Evolutionary conservation across 2,797 vertebrate genomes (phyloP), one percentile per base, ranked within the genome.

Genomic region (Chlorospingus semifuscus): DNA sequence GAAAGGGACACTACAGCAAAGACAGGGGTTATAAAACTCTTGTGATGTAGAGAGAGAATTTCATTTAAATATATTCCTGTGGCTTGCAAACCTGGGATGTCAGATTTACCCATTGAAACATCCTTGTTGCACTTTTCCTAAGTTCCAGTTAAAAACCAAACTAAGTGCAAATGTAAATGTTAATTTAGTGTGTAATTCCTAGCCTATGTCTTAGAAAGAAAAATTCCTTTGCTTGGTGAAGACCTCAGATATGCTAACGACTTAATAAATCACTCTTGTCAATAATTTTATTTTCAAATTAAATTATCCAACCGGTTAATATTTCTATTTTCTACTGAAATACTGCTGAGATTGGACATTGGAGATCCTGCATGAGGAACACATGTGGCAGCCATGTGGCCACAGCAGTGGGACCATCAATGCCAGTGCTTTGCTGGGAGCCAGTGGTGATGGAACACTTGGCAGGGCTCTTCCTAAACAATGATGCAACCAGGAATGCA

Each of bases 401-500:
- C 39, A 4, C n/a, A 80, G 86, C 83, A 93, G 46, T 63, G 92
- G 93, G 90, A 87, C 85, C 64, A 42, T 66, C 66, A 92, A 94
- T 86, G 78, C 68, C 21, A 19, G 20, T 64, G 70, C 10, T 90
- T 87, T 93, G 90, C 83, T 81, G 39, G 89, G 69, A 83, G n/a
- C 59, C 79, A 64, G 69, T 72, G 69, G 56, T 74, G 96, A 95
- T 49, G 68, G 87, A 94, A 47, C 83, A 85, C 79, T 93, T 91
- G 94, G 36, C 90, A 78, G 53, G 52, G 84, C 74, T 95, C 71
- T 55, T 95, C 90, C 96, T 97, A 94, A 97, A 97, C 92, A 96
- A 87, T 78, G 93, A 96, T 70, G 89, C 89, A 92, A 90, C 65
- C 12, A 57, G 89, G 93, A 95, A 90, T 37, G 42, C 59, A 75